phyloP scores from a whole-genome alignment of 2,888 invertebrate species.

The Ernsta delagoae region DNA sequence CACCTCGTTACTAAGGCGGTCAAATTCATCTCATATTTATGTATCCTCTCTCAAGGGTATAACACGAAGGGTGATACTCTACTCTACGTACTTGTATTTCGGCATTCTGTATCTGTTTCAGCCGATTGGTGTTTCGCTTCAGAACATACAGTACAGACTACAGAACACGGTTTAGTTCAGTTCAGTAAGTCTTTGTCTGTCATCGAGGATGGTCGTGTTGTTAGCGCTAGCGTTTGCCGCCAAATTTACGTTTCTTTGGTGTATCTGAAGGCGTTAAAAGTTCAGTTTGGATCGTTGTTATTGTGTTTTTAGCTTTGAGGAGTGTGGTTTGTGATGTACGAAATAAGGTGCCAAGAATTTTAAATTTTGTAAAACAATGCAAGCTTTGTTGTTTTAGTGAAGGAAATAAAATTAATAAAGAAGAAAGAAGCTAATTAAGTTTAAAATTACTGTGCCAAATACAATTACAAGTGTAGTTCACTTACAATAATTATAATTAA shows the following conservation, averaged over 20 bases:
- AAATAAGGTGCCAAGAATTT: background rate
- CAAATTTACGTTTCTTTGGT: constrained; percentile 50
- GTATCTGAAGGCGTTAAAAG: background rate
- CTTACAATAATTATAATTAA: no score
- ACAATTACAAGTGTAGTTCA: no score
- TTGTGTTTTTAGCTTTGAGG: background rate
- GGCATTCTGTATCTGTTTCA: constrained; percentile 18
- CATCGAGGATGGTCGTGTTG: constrained; percentile 46
- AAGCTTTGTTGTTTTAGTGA: background rate
- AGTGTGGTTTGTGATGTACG: background rate
- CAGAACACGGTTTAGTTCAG: background rate
- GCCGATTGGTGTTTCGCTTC: background rate
- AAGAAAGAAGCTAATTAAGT: background rate
- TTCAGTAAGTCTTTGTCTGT: constrained; percentile 37
- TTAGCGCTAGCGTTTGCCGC: constrained; percentile 52
- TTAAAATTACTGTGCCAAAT: no score
- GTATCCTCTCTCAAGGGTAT: constrained; percentile 14
- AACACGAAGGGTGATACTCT: constrained; percentile 1
- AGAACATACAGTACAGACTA: no score
- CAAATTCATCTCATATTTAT: constrained; percentile 17
- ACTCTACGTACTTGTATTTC: background rate
- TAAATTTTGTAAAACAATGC: background rate
- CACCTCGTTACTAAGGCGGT: constrained; percentile 6
- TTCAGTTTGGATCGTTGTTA: background rate
- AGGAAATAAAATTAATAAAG: background rate